Percentiles rank a stretch among this genome's conserved stretches.
Conservation (phyloP, 2,888 invertebrate genomes). For the Eugnorisma glareosa region DNA sequence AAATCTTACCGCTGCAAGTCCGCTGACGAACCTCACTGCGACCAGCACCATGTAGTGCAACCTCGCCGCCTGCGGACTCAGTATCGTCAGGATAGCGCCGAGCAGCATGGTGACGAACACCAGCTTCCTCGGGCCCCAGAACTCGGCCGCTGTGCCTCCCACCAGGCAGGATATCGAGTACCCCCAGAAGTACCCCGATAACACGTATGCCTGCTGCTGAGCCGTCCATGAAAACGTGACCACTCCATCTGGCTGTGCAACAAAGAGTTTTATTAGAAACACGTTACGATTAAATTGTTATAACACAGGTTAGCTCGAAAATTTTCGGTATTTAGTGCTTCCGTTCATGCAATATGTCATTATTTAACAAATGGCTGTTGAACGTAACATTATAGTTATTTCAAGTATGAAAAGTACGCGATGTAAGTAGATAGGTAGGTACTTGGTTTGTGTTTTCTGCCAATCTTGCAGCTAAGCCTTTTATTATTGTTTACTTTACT, state of each 20-base stretch:
- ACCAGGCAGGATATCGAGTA: slow-evolving; percentile 92
- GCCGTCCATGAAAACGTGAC: slow-evolving; percentile 90
- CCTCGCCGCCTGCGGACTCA: slow-evolving; percentile 91
- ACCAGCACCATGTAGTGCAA: slow-evolving; percentile 91
- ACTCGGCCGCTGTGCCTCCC: slow-evolving; percentile 92
- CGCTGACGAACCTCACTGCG: slow-evolving; percentile 90
- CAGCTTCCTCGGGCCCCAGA: slow-evolving; percentile 91
- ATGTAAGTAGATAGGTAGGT: background rate
- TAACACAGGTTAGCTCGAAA: background rate
- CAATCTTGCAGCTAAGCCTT: slow-evolving; percentile 34
- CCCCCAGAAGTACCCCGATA: slow-evolving; percentile 90
- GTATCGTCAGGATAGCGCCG: slow-evolving; percentile 90
- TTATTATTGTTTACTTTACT: slow-evolving; percentile 41
- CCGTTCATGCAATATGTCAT: slow-evolving; percentile 17
- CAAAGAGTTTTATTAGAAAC: slow-evolving; percentile 17
- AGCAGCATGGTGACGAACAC: slow-evolving; percentile 90
- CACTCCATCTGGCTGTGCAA: slow-evolving; percentile 82
- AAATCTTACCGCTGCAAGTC: slow-evolving; percentile 91
- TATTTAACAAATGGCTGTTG: slow-evolving; percentile 13
- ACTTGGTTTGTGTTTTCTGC: slow-evolving; percentile 5
- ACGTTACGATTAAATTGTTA: background rate
- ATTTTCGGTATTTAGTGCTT: slow-evolving; percentile 18
- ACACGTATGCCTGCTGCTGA: slow-evolving; percentile 91
- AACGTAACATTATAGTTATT: slow-evolving; percentile 10
- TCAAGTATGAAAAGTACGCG: slow-evolving; percentile 3